Base-by-base conservation (phyloP, 1,140 invertebrate species). In the Plodia interpunctella region DNA sequence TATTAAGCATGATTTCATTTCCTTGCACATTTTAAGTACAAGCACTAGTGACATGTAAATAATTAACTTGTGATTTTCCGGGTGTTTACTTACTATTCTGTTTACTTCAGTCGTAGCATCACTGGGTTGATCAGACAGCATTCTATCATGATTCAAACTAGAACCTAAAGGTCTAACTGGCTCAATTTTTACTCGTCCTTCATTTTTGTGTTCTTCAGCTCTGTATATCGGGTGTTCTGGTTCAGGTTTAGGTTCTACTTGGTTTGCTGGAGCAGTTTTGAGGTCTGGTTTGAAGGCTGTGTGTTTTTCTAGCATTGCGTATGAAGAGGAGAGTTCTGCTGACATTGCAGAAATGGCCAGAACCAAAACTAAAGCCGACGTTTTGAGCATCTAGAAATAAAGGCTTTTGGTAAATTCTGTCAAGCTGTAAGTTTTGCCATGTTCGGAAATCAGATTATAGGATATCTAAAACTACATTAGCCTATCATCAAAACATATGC, bases 71-170 rank as follows among this genome's bases (percentile, higher is more conserved):
- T n/a, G n/a, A 3, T 11, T 10, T 32, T 32, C 6, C 9, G 10
- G 4, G 2, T 3, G 15, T 44, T 13, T 44, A 80, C 81, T 85
- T 74, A 86, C 83, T 57, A 70, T 64, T 72, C 72, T 80, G n/a
- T 80, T 76, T 13, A 75, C 59, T 66, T 83, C 81, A 38, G 76
- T 68, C 25, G 62, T 50, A 13, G 21, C 53, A 11, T 60, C 30
- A 21, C 57, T 44, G 10, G 83, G 78, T 56, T 80, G 78, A 59
- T 88, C 83, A 51, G 81, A 69, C 51, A 88, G 50, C 84, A 88
- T 87, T 11, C 51, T 32, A 21, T 85, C 79, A 65, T 87, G 72
- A 53, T 80, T 80, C 5, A 77, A 74, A 49, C 79, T 60, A 5
- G 72, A 66, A 30, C 72, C 74, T 19, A 38, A 56, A 28, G 81